These are phyloP conservation scores for Drosophila nebulosa DNA, from an alignment of 1,140 invertebrate genomes.

Conservation along the genomic window DNA sequence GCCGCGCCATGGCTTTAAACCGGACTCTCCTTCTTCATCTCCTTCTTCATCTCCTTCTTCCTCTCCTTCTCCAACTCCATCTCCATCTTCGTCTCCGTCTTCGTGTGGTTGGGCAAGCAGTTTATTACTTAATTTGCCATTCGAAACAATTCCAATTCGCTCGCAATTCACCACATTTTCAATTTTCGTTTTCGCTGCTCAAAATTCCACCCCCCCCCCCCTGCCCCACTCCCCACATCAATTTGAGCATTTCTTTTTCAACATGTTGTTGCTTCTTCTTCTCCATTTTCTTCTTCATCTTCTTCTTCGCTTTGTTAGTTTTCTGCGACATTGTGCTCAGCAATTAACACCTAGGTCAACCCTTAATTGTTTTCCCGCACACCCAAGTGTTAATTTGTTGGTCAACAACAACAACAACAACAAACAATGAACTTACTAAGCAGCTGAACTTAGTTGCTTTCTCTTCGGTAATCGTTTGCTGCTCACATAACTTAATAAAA, in stretches of 20 bases:
- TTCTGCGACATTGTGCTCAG: constrained; percentile 22
- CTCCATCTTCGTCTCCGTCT: not conserved
- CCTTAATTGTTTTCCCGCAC: constrained; percentile 13
- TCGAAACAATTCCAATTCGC: constrained; percentile 23
- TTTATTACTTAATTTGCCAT: constrained; percentile 68
- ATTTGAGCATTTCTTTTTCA: constrained; percentile 21
- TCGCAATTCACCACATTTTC: constrained; percentile 9
- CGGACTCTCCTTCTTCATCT: constrained; percentile 27
- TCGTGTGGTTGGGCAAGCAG: constrained; percentile 46
- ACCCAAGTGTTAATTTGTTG: constrained; percentile 43
- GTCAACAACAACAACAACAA: constrained; percentile 33
- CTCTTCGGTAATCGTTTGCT: not conserved
- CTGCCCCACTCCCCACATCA: no score
- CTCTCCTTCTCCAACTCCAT: constrained; percentile 19
- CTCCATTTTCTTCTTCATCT: no score
- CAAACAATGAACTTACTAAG: not conserved
- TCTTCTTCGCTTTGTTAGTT: not conserved
- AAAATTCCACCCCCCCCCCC: constrained; percentile 9
- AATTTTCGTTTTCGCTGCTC: constrained; percentile 13
- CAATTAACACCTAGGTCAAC: constrained; percentile 52
- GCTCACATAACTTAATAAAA: not conserved
- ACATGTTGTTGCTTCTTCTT: not conserved
- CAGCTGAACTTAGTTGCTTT: not conserved
- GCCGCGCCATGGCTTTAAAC: constrained; percentile 21
- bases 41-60: constrained; percentile 15